Percentiles rank a stretch among this genome's conserved stretches.
These are phyloP conservation scores for Muscina levida DNA, from an alignment of 2,888 invertebrate genomes.

Conservation along the genomic window DNA sequence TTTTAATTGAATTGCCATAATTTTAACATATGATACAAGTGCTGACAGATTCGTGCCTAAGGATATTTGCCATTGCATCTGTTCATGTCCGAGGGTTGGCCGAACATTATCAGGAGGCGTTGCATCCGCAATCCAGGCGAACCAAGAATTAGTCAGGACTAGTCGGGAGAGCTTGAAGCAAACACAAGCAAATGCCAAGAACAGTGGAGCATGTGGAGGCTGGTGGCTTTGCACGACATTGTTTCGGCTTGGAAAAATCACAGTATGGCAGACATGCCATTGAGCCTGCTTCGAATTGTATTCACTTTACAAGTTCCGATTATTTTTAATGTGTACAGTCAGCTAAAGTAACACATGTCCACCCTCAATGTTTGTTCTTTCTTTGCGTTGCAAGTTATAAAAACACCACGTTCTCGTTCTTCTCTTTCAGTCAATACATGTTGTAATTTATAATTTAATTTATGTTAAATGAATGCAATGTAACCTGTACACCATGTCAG, in stretches of 20 bases:
- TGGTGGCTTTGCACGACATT: no score
- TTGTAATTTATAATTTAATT: conserved; percentile 78
- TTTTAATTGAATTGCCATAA: conserved; percentile 62
- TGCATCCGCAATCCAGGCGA: conserved; percentile 35
- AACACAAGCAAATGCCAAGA: neutral
- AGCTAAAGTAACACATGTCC: conserved; percentile 59
- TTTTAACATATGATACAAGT: conserved; percentile 59
- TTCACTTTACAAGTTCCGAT: conserved; percentile 36
- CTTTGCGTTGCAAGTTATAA: neutral
- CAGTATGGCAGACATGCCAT: neutral
- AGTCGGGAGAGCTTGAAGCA: conserved; percentile 30
- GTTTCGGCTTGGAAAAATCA: no score
- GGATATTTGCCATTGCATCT: conserved; percentile 56
- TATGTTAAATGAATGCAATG: conserved; percentile 71
- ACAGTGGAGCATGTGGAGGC: conserved; percentile 3
- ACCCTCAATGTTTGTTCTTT: conserved; percentile 52
- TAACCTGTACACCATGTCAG: conserved; percentile 34
- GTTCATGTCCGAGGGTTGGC: conserved; percentile 32
- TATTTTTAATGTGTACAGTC: conserved; percentile 61
- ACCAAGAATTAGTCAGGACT: conserved; percentile 7
- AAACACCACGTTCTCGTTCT: neutral
- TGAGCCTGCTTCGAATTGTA: conserved; percentile 7
- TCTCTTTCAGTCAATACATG: conserved; percentile 58
- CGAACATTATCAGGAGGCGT: conserved; percentile 58
- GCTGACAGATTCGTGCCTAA: conserved; percentile 53